Evolutionary conservation across 2,797 vertebrate genomes (phyloP), one percentile per base, ranked within the genome.

Genomic region (Cossypha caffra): DNA sequence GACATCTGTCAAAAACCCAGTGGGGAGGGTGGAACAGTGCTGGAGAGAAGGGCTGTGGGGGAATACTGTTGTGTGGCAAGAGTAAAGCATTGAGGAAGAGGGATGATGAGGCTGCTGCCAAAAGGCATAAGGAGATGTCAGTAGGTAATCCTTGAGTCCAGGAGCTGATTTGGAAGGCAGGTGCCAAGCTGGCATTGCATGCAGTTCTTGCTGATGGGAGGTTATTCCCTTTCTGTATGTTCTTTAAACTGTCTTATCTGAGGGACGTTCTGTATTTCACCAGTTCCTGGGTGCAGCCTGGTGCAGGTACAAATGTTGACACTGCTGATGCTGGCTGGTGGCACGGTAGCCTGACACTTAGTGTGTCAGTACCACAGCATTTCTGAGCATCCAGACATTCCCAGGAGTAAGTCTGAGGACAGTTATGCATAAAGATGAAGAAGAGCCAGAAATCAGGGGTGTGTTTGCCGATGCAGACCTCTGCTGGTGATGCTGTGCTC

Each of bases 221-320:
- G 21, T 45, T 48, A 40, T 37, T 64, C 11, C 17, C 7, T 50
- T 66, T 15, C 25, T 28, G 4, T 14, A 3, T 18, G 3, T 1
- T 18, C n/a, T 42, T 35, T 13, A 5, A 55, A 6, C 17, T 26
- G 7, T 29, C 38, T 50, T 3, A 1, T 38, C 16, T 8, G 13
- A 35, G 45, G 18, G 5, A 1, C 0, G 0, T 18, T 42, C 19
- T 13, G 2, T 48, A 5, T 82, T 71, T 85, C 25, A 7, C 0
- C 63, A 20, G 31, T 2, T 38, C 11, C 26, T 8, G 14, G 8
- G 24, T 23, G 24, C 61, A 43, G 5, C 5, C 61, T 11, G 23
- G 35, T 38, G 3, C 3, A 1, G 24, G 45, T 43, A 14, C 42
- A 23, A 7, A 15, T 0, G 3, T 20, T 45, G 14, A 4, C 18